Percentiles rank a stretch among this genome's conserved stretches.
Conservation (phyloP, 92 coral and sea anemone species). For the Paragorgia papillata region DNA sequence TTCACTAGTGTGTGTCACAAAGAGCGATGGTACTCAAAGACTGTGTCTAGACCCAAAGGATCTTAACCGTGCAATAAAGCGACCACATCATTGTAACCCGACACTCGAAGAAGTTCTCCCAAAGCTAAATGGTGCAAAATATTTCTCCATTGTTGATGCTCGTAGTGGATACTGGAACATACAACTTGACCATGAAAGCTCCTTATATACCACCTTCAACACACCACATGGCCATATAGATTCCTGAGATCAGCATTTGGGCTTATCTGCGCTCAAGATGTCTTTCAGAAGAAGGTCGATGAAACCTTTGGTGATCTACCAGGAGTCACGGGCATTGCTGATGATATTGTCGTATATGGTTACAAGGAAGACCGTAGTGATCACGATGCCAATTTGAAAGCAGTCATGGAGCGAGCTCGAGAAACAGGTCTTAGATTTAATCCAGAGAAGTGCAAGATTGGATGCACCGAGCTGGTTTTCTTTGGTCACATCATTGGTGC, state of each 20-base stretch:
- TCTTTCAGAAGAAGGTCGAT: slow-evolving; percentile 62
- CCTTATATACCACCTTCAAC: too few species aligned
- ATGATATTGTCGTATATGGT: slow-evolving; percentile 68
- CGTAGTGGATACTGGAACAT: slow-evolving; percentile 66
- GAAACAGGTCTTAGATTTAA: slow-evolving; percentile 51
- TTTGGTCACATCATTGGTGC: slow-evolving; percentile 45
- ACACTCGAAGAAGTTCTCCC: too few species aligned
- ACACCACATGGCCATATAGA: too few species aligned
- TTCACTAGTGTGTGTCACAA: slow-evolving; percentile 49
- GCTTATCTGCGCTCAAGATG: too few species aligned
- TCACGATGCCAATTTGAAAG: slow-evolving; percentile 60
- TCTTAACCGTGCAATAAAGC: too few species aligned
- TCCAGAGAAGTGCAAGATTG: slow-evolving; percentile 49
- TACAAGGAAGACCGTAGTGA: slow-evolving; percentile 51
- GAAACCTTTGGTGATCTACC: slow-evolving; percentile 71
- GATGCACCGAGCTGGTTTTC: slow-evolving; percentile 48
- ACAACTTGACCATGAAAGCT: too few species aligned
- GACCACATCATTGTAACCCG: too few species aligned
- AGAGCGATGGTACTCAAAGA: slow-evolving; percentile 53
- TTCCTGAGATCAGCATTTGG: too few species aligned
- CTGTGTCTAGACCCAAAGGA: too few species aligned
- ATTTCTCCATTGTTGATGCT: slow-evolving; percentile 54
- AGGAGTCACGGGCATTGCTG: slow-evolving; percentile 68
- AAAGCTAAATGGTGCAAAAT: slow-evolving; percentile 53
- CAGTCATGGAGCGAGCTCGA: slow-evolving; percentile 56